Evolutionary conservation across 2,113 vertebrate genomes (phyloP).

Genomic region (Channa argus): DNA sequence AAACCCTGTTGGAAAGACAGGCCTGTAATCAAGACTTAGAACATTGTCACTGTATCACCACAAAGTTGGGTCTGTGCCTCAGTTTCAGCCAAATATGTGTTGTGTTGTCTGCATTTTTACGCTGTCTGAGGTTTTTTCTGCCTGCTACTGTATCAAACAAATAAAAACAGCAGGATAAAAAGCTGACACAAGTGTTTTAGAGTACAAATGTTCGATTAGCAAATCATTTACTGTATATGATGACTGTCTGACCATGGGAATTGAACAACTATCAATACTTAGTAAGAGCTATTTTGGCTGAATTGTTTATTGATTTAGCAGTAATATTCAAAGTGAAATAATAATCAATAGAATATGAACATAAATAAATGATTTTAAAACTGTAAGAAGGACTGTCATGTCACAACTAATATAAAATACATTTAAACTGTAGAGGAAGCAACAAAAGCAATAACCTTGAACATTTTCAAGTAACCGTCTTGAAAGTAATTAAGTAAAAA

Average conservation of each 20-base stretch:
- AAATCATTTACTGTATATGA: neutral
- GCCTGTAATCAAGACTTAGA: constrained; percentile 64
- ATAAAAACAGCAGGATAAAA: constrained; percentile 7
- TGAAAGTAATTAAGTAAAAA: too few species aligned
- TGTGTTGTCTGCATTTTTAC: constrained; percentile 37
- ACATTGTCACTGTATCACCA: constrained; percentile 69
- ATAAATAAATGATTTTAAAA: too few species aligned
- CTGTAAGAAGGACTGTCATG: too few species aligned
- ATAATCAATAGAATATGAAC: too few species aligned
- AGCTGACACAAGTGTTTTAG: neutral
- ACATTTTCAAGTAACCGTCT: too few species aligned
- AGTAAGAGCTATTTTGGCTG: constrained; percentile 3
- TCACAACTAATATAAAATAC: neutral
- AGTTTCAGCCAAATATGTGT: constrained; percentile 47
- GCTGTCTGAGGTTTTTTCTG: constrained; percentile 43
- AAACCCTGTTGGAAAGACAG: constrained; percentile 66
- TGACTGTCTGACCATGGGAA: neutral
- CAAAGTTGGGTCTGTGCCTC: constrained; percentile 44
- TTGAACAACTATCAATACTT: constrained; percentile 46
- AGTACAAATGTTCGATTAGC: constrained; percentile 1
- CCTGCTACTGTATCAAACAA: constrained; percentile 14
- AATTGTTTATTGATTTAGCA: constrained; percentile 5
- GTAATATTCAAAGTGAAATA: too few species aligned
- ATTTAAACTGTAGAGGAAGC: neutral
- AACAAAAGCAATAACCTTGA: neutral